Base-by-base conservation (phyloP, 2,888 invertebrate genomes). In the Polyommatus icarus region DNA sequence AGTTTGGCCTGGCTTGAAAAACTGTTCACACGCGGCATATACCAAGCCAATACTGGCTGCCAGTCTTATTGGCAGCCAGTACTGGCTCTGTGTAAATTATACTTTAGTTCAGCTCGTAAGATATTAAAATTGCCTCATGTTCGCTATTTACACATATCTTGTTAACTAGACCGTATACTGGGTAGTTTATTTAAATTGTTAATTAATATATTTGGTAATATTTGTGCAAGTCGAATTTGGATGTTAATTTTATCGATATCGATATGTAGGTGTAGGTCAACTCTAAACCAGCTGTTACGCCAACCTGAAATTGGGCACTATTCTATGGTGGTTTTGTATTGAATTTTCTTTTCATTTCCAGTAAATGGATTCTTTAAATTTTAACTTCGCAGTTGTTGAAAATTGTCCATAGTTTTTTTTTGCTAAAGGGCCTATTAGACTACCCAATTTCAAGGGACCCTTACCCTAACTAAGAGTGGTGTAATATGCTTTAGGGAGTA, bases 171-270 rank as follows among this genome's bases (percentile, higher is more conserved):
- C 67, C 67, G 67, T 32, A 18, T 54, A 54, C 54, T 54, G 5
- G 1, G 18, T 32, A 32, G 67, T 18, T 67, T 67, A 67, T 67
- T 67, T 67, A 29, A 67, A 67, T 67, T 67, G 67, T 67, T 67
- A 67, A 67, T 67, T 29, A 15, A 67, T 67, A 67, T 67, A 32
- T 67, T 67, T 67, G 15, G 29, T 67, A 67, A 67, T 67, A 67
- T 67, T 32, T 67, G 29, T 32, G 67, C 32, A 67, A 67, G 67
- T 29, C 18, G 29, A 29, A 32, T 67, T 67, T 67, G 18, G 67
- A 67, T 67, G 67, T 32, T 67, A 67, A 67, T 67, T 67, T 67
- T 67, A 32, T 29, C 67, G 67, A 67, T 67, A 67, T 67, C 24
- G 67, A 67, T 67, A 67, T 67, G 67, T 67, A 32, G 67, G 29